Evolutionary conservation across 2,797 vertebrate species (phyloP).

Genomic region (Hydrocynus forskahlii): DNA sequence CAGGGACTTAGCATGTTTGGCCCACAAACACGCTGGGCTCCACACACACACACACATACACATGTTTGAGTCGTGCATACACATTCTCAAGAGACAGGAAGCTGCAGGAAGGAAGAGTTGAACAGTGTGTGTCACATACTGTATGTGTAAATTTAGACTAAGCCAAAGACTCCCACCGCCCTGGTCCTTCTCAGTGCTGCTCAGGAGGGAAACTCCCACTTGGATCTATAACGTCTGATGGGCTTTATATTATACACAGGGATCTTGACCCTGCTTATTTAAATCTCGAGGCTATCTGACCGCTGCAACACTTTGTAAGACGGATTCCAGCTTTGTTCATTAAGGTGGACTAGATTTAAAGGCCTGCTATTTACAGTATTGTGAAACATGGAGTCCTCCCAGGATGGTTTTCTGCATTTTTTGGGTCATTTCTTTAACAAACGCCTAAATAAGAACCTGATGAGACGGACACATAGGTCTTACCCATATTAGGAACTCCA

Average conservation of each 20-base stretch:
- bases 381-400: too few relatives aligned
- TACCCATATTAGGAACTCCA: too few relatives aligned
- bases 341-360: neutral
- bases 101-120: slow-evolving; percentile 48
- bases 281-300: neutral
- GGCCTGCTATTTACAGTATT: neutral
- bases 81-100: slow-evolving; percentile 48
- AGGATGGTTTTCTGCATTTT: neutral
- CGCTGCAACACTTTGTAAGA: neutral
- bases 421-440: neutral
- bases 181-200: slow-evolving; percentile 32
- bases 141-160: slow-evolving; percentile 8
- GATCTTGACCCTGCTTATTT: neutral
- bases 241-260: neutral
- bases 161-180: neutral
- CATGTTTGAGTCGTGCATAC: slow-evolving; percentile 22
- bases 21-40: slow-evolving; percentile 4
- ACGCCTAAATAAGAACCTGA: too few relatives aligned
- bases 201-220: slow-evolving; percentile 18
- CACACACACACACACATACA: neutral
- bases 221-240: neutral
- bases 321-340: neutral
- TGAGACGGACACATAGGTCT: too few relatives aligned
- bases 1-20: slow-evolving; percentile 19
- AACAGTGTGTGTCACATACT: slow-evolving; percentile 30